A percentile compares a stretch with the other conserved stretches of the same genome.
Evolutionary conservation across 2,888 invertebrate species (phyloP).

Genomic region (Ectemnius continuus): DNA sequence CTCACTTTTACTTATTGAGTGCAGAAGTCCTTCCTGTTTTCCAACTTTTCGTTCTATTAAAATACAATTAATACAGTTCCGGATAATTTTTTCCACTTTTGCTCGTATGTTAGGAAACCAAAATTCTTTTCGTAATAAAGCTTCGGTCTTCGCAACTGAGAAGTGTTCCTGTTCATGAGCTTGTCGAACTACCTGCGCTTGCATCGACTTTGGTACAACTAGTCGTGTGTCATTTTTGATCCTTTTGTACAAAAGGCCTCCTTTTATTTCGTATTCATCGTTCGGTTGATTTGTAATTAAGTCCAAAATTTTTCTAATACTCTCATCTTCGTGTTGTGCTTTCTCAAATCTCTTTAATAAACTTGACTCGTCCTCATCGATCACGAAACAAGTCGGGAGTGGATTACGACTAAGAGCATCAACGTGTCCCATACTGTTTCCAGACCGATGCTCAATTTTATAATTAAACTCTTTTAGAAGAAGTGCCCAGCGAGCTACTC

Average conservation of each 20-base stretch:
- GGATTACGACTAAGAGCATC: constrained; percentile 7
- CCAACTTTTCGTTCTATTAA: constrained; percentile 2
- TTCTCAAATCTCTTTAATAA: not conserved
- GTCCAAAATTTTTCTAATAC: not conserved
- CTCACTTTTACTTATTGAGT: constrained; percentile 10
- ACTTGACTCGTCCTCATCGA: not conserved
- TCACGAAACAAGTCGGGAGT: not conserved
- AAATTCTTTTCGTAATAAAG: not conserved
- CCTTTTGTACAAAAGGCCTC: constrained; percentile 8
- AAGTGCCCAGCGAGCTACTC: not conserved
- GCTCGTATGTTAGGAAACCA: constrained; percentile 9
- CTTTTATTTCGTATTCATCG: constrained; percentile 6
- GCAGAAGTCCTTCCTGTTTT: constrained; percentile 15
- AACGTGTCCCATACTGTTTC: not conserved
- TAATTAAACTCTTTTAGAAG: not conserved
- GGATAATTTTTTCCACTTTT: constrained; percentile 8
- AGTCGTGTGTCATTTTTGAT: not conserved
- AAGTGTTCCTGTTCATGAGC: constrained; percentile 22
- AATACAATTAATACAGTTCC: constrained; percentile 9
- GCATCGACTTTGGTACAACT: constrained; percentile 18
- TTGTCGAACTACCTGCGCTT: constrained; percentile 7
- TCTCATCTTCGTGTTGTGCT: not conserved
- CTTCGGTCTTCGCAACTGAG: constrained; percentile 1
- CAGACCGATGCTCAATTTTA: not conserved
- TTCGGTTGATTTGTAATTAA: not conserved